These are phyloP conservation scores for Nephrotoma guestfalica DNA, from an alignment of 2,888 invertebrate species.

Conservation along the genomic window DNA sequence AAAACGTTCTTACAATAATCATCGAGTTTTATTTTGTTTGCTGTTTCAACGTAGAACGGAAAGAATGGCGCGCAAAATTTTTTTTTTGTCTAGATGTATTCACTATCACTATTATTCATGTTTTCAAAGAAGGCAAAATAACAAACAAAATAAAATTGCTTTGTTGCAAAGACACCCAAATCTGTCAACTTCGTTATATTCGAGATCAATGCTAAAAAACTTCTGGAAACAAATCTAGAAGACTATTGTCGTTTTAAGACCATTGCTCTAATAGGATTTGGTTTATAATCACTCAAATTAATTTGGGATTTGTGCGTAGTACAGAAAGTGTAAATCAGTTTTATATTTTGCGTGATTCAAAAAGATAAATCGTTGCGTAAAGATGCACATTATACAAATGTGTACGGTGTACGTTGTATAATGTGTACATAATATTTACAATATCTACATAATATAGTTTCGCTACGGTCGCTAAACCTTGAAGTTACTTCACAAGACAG, in stretches of 20 bases:
- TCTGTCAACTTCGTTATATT: neutral
- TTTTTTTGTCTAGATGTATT: neutral
- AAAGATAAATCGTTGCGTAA: too few relatives aligned
- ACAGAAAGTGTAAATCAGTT: too few relatives aligned
- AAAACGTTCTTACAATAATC: neutral
- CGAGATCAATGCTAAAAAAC: neutral
- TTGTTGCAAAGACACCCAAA: neutral
- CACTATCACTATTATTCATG: neutral
- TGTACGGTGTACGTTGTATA: too few relatives aligned
- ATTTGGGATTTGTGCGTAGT: too few relatives aligned
- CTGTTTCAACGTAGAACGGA: neutral
- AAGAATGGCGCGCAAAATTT: neutral
- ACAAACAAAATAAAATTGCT: neutral
- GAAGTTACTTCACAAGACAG: too few relatives aligned
- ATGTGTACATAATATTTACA: too few relatives aligned
- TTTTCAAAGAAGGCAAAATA: neutral
- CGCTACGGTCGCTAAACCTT: too few relatives aligned
- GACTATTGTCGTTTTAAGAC: neutral
- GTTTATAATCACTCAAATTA: neutral
- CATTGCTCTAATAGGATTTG: neutral
- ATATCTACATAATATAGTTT: too few relatives aligned
- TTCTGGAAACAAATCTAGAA: neutral
- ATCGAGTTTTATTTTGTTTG: neutral
- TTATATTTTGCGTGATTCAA: too few relatives aligned
- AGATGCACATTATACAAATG: too few relatives aligned